Evolutionary conservation across 2,888 invertebrate species (phyloP).

Genomic region (Neoscelio sp.): DNA sequence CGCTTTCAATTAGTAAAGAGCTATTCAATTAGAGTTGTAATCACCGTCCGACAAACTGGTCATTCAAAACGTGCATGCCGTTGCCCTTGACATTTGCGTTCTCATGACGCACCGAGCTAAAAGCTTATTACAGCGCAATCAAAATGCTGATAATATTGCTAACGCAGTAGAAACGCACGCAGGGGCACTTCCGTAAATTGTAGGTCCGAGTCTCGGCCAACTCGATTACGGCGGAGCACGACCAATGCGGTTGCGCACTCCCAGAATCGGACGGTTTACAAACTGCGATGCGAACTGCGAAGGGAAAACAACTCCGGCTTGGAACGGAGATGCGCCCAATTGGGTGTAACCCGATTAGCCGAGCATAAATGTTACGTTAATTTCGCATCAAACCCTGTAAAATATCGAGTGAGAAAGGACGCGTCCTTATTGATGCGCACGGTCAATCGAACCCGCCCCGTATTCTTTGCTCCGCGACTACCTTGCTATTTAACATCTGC

Average conservation of each 20-base stretch:
- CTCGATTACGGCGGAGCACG: constrained; percentile 39
- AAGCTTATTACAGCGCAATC: constrained; percentile 58
- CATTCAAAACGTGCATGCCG: constrained; percentile 27
- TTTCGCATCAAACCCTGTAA: constrained; percentile 22
- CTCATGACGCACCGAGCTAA: constrained; percentile 13
- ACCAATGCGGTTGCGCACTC: constrained; percentile 36
- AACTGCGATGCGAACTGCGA: constrained; percentile 33
- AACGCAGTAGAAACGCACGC: constrained; percentile 19
- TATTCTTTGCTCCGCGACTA: too few species aligned
- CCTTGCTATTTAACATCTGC: not conserved
- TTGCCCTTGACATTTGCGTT: constrained; percentile 51
- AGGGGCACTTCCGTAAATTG: constrained; percentile 52
- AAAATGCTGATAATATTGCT: constrained; percentile 53
- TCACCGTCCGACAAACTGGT: constrained; percentile 23
- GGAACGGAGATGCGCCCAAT: too few species aligned
- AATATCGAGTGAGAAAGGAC: constrained; percentile 11
- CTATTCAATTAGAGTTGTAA: constrained; percentile 38
- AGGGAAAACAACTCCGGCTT: too few species aligned
- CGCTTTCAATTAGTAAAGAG: constrained; percentile 14
- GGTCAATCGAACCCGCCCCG: too few species aligned
- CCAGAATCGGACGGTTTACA: constrained; percentile 35
- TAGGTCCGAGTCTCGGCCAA: constrained; percentile 37
- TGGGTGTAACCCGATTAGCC: constrained; percentile 47
- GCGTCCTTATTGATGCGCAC: constrained; percentile 12
- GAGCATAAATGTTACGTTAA: constrained; percentile 43